These are phyloP conservation scores for Nineta flava DNA, from an alignment of 2,888 invertebrate genomes.

Conservation along the genomic window DNA sequence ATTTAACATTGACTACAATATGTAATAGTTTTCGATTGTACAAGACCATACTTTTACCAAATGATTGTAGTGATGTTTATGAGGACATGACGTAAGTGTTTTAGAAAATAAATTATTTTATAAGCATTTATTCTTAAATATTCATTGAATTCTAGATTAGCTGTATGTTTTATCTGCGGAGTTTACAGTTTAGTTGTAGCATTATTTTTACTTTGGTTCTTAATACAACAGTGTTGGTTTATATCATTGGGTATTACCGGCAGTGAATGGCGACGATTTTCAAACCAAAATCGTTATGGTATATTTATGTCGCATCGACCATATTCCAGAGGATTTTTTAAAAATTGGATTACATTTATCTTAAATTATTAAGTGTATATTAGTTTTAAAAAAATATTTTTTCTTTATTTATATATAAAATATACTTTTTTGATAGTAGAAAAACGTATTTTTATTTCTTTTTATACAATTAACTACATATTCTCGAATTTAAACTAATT, in stretches of 20 bases:
- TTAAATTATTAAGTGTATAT: not conserved
- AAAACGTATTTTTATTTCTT: not conserved
- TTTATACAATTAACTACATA: no score
- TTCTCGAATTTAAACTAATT: no score
- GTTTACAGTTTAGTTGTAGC: constrained; percentile 8
- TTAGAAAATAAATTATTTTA: not conserved
- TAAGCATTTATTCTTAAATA: constrained; percentile 1
- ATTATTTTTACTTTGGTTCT: constrained; percentile 7
- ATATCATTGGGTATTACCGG: constrained; percentile 33
- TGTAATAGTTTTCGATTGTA: constrained; percentile 62
- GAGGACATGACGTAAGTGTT: constrained; percentile 56
- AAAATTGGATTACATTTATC: constrained; percentile 18
- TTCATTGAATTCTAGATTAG: constrained; percentile 28
- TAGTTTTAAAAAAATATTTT: not conserved
- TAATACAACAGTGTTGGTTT: constrained; percentile 23
- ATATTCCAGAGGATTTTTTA: constrained; percentile 19
- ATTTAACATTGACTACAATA: constrained; percentile 71
- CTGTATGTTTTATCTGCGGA: constrained; percentile 37
- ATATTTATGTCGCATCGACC: constrained; percentile 18
- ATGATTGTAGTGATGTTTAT: constrained; percentile 74
- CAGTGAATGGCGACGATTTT: constrained; percentile 29
- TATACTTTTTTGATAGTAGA: no score
- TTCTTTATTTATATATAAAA: no score
- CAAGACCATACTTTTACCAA: constrained; percentile 55
- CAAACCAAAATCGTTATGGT: constrained; percentile 18